Conservation (phyloP, 64 coral and sea anemone species). For the Montipora cactus region DNA sequence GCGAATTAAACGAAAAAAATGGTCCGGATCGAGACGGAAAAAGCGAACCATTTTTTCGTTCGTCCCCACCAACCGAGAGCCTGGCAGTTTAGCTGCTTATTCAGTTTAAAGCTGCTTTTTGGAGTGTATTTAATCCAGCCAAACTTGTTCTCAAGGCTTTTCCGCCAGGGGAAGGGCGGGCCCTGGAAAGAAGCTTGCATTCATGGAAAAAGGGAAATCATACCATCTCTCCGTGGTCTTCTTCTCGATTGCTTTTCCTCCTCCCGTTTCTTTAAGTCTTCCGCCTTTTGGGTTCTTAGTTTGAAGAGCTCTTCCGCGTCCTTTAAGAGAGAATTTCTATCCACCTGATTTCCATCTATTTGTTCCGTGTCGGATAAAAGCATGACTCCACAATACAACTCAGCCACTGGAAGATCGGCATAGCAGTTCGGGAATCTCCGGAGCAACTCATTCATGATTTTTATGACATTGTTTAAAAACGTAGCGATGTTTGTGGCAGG, state of each 20-base stretch:
- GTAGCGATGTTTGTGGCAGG: not conserved
- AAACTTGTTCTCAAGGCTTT: too few relatives aligned
- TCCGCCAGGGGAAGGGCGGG: too few relatives aligned
- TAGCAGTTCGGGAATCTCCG: constrained; percentile 37
- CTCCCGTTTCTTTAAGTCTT: constrained; percentile 54
- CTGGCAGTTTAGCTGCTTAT: too few relatives aligned
- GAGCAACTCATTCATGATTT: constrained; percentile 43
- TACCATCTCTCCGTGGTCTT: constrained; percentile 14
- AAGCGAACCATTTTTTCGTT: too few relatives aligned
- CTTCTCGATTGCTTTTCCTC: constrained; percentile 31
- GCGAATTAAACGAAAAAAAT: too few relatives aligned
- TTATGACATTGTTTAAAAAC: constrained; percentile 11
- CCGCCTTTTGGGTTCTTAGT: constrained; percentile 33
- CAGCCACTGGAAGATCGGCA: constrained; percentile 32
- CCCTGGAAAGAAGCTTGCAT: too few relatives aligned
- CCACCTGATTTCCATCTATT: not conserved
- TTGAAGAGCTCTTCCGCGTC: constrained; percentile 27
- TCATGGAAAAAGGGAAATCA: not conserved
- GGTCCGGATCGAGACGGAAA: too few relatives aligned
- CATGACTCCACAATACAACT: not conserved
- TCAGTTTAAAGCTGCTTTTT: too few relatives aligned
- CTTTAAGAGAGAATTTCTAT: not conserved
- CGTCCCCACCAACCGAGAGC: too few relatives aligned
- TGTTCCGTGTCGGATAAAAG: not conserved
- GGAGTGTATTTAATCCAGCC: too few relatives aligned